Evolutionary conservation across 2,888 invertebrate species (phyloP), one percentile per base, ranked within the genome.

Genomic region (Argyresthia goedartella): DNA sequence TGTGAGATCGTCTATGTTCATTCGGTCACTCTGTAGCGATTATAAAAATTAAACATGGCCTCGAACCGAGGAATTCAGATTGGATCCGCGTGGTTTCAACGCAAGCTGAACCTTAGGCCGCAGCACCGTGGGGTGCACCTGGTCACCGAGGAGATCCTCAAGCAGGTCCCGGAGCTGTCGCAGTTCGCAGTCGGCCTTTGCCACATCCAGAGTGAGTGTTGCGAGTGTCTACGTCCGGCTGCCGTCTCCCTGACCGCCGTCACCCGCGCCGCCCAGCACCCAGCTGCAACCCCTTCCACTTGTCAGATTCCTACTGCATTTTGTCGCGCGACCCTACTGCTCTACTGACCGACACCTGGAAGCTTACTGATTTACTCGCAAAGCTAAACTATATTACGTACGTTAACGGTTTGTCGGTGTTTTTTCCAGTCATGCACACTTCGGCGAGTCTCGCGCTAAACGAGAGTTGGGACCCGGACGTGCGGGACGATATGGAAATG

Each of bases 401-500:
- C 76, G 76, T 76, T 79, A 76, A 78, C 72, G 65, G 53, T 63
- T 55, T 55, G 60, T 63, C 62, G 59, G 64, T 69, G 65, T 73
- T 74, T 74, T 64, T 90, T 91, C 68, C 90, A 98, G 98, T 98
- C 85, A 92, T 98, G 87, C 98, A 98, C 88, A 98, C 98, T 73
- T 98, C 97, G 72, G 98, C 98, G 76, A 98, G 97, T 89, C 91
- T 98, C 81, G 96, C 97, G 65, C 89, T 98, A 78, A 98, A 98
- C 86, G 98, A 98, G 90, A 97, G 97, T 88, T 98, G 97, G 97
- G 98, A 98, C 88, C 97, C 97, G 60, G 96, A 96, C 85, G 97
- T 97, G 58, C 91, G 97, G 87, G 96, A 96, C 78, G 98, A 98
- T 80, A 98, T 98, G 96, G 98, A 98, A 88, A 98, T 97, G 96